Percentiles rank a stretch among this genome's conserved stretches.
Conservation (phyloP, 2,888 invertebrate species). For the Agrilus biguttatus region DNA sequence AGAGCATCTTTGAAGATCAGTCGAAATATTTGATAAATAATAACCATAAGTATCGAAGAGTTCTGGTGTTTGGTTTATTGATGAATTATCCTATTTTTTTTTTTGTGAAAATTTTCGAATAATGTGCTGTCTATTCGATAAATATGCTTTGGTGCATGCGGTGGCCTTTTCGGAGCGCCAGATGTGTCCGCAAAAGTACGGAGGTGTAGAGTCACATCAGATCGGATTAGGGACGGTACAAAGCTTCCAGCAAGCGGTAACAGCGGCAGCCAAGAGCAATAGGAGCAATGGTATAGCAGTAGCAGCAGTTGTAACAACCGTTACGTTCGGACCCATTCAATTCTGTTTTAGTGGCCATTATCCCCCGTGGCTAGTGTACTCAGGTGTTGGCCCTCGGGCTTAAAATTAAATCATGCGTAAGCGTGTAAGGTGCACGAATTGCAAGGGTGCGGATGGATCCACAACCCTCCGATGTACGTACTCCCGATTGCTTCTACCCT, state of each 20-base stretch:
- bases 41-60: too few relatives aligned
- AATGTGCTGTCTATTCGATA: too few relatives aligned
- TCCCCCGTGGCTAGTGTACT: conserved; percentile 31
- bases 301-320: conserved; percentile 3
- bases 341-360: conserved; percentile 32
- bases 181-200: conserved; percentile 25
- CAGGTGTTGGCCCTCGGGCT: conserved; percentile 31
- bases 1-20: too few relatives aligned
- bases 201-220: conserved; percentile 15
- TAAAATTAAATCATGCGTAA: conserved; percentile 29
- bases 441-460: conserved; percentile 3
- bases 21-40: too few relatives aligned
- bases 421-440: conserved; percentile 20
- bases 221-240: conserved; percentile 16
- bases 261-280: too few relatives aligned
- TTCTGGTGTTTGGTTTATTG: too few relatives aligned
- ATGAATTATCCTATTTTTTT: too few relatives aligned
- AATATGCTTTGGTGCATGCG: too few relatives aligned
- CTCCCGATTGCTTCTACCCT: conserved; percentile 1
- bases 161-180: conserved; percentile 17
- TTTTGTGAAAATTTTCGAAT: too few relatives aligned
- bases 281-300: neutral
- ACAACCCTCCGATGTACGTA: neutral
- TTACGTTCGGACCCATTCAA: conserved; percentile 21
- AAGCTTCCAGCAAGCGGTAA: neutral